These are phyloP conservation scores for Lasioglossum malachurum DNA, from an alignment of 2,888 invertebrate genomes.

Conservation along the genomic window DNA sequence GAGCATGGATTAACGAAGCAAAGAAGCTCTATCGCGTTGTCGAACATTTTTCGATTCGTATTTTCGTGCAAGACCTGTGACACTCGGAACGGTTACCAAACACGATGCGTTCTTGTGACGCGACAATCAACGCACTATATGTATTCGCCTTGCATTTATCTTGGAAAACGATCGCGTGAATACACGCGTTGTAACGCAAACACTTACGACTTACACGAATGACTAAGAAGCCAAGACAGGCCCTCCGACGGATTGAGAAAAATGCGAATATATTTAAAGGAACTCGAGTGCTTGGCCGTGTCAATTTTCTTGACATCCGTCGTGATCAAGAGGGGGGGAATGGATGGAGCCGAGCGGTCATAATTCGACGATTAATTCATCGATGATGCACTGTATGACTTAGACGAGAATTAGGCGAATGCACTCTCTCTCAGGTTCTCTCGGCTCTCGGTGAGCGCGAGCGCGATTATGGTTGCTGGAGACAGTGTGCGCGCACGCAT, in stretches of 20 bases:
- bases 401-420: slow-evolving; percentile 40
- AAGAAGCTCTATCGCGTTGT: background rate
- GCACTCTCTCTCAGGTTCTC: background rate
- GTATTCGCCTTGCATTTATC: background rate
- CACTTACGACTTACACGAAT: slow-evolving; percentile 14
- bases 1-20: background rate
- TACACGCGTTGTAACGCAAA: background rate
- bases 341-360: slow-evolving; percentile 30
- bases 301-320: background rate
- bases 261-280: background rate
- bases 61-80: background rate
- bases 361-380: slow-evolving; percentile 60
- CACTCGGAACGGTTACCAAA: slow-evolving; percentile 1
- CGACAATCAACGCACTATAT: background rate
- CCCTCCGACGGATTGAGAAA: background rate
- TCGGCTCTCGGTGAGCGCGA: background rate
- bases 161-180: background rate
- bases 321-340: slow-evolving; percentile 6
- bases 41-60: background rate
- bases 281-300: background rate
- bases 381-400: slow-evolving; percentile 40
- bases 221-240: background rate
- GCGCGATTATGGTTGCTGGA: slow-evolving; percentile 47
- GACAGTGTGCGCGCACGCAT: slow-evolving; percentile 28
- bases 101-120: background rate